phyloP scores from a whole-genome alignment of 2,888 invertebrate species.

The Amiota minor region DNA sequence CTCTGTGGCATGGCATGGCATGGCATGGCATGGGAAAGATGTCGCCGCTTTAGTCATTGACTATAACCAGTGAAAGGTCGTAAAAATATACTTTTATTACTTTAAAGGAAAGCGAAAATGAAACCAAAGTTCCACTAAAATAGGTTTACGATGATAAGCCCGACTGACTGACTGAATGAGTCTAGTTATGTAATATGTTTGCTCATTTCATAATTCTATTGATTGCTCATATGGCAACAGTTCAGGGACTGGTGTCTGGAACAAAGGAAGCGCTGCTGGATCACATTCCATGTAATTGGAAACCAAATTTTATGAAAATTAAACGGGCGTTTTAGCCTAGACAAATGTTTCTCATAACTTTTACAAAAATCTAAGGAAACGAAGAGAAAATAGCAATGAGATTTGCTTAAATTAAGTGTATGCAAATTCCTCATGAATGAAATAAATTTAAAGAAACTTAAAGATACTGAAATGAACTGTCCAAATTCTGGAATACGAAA shows the following conservation, averaged over 20 bases:
- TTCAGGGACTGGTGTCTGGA: not conserved
- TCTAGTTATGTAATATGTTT: not conserved
- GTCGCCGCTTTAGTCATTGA: not conserved
- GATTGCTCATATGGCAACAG: not conserved
- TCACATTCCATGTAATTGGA: constrained; percentile 3
- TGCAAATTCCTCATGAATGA: too few relatives aligned
- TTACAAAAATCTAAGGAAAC: too few relatives aligned
- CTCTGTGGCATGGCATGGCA: not conserved
- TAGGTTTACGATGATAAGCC: constrained; percentile 24
- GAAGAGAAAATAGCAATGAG: too few relatives aligned
- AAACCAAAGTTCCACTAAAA: constrained; percentile 21
- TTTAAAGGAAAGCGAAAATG: constrained; percentile 18
- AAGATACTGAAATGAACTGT: too few relatives aligned
- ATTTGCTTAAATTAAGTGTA: too few relatives aligned
- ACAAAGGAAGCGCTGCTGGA: not conserved
- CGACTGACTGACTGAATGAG: not conserved
- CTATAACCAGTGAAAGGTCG: constrained; percentile 23
- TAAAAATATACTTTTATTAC: constrained; percentile 31
- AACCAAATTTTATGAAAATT: not conserved
- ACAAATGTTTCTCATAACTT: not conserved
- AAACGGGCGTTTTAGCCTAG: not conserved
- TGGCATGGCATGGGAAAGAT: constrained; percentile 1
- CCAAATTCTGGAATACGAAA: too few relatives aligned
- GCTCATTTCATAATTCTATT: too few relatives aligned
- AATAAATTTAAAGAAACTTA: too few relatives aligned